Evolutionary conservation across 2,888 invertebrate species (phyloP).

Genomic region (Cheilosia pagana): DNA sequence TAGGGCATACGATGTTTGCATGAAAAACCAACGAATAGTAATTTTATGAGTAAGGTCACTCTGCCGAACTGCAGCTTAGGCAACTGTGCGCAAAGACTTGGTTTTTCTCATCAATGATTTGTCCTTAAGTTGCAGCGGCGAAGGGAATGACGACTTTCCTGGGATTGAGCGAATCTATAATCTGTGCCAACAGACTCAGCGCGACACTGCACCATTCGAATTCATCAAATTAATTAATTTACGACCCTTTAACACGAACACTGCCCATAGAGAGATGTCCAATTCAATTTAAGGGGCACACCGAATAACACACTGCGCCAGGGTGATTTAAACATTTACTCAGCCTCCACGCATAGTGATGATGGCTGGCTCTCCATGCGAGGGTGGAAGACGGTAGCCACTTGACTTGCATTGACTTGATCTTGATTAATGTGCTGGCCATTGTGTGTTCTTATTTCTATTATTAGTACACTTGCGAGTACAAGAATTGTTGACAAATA

Average conservation of each 20-base stretch:
- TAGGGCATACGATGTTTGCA: background rate
- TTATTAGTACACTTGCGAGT: conserved; percentile 16
- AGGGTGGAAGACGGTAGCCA: conserved; percentile 13
- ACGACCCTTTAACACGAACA: conserved; percentile 44
- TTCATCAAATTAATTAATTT: conserved; percentile 47
- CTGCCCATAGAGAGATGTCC: conserved; percentile 27
- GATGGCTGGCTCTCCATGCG: background rate
- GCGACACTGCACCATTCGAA: background rate
- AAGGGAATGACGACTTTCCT: too few species aligned
- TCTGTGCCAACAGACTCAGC: background rate
- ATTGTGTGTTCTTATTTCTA: conserved; percentile 36
- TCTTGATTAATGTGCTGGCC: conserved; percentile 47
- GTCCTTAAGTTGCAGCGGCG: too few species aligned
- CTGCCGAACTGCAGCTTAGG: too few species aligned
- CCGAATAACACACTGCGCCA: background rate
- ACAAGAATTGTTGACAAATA: conserved; percentile 31
- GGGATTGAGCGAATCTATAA: too few species aligned
- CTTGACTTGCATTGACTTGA: conserved; percentile 43
- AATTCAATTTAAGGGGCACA: conserved; percentile 37
- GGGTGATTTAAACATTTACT: background rate
- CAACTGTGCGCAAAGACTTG: too few species aligned
- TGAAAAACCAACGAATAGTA: too few species aligned
- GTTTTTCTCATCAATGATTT: too few species aligned
- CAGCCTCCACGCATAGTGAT: conserved; percentile 8
- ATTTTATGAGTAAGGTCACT: too few species aligned